Base-by-base conservation (phyloP, 2,888 invertebrate genomes). In the Acleris holmiana region DNA sequence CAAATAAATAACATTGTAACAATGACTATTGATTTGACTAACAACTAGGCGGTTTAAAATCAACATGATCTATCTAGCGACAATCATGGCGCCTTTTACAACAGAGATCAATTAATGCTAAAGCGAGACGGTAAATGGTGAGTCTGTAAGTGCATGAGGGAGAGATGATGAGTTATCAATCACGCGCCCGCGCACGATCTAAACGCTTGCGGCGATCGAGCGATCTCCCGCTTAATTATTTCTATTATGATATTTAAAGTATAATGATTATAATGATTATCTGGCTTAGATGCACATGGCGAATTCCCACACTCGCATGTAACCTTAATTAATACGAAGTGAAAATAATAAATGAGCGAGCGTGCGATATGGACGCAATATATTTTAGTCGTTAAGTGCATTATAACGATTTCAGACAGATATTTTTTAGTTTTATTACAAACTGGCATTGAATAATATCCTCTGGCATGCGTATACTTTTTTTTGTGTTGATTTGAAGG, bases 201-300 rank as follows among this genome's bases (percentile, higher is more conserved):
- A 75, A 78, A 77, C 77, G 91, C 91, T 82, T 68, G 82, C 76
- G 86, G 91, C 89, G 82, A 88, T 88, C 84, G 81, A 80, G 76
- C 83, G 83, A 88, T 90, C 85, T 84, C 82, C 74, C 71, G 83
- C 84, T 87, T 91, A 89, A 91, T 92, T 91, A 91, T 91, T 91
- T 91, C 88, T 91, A 92, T 91, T 92, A 91, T 91, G 86, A 89
- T 91, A 89, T 89, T 88, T 86, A 85, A 88, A 88, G 83, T 85
- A 85, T 89, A 85, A 88, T 88, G 83, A 88, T 88, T 85, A 85
- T 89, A 85, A 88, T 88, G 83, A 88, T 88, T 83, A 86, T 83
- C 79, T 80, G 78, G 76, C 78, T 84, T 76, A 78, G 73, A 73
- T 68, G 78, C 72, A 76, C 76, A 80, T 85, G 74, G 86, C 86